Evolutionary conservation across 2,113 vertebrate genomes (phyloP).

Genomic region (Dissostichus mawsoni): DNA sequence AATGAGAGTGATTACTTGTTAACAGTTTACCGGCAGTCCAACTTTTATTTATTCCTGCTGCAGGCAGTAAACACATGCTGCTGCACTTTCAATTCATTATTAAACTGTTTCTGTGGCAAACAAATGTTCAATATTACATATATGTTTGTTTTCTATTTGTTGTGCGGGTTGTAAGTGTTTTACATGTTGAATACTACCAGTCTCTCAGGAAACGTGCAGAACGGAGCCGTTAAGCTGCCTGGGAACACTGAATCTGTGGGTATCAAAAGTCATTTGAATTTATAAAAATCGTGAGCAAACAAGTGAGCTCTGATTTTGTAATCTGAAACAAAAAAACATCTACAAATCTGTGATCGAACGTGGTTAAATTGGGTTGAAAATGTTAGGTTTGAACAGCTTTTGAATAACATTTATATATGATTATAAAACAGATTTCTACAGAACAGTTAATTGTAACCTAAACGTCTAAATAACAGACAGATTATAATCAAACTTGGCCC

Average conservation of each 20-base stretch:
- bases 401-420: not conserved
- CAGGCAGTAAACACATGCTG: not conserved
- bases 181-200: not conserved
- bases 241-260: not conserved
- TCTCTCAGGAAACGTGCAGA: not conserved
- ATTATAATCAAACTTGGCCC: not conserved
- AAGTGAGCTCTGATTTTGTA: not conserved
- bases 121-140: not conserved
- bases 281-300: not conserved
- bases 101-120: not conserved
- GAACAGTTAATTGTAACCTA: not conserved
- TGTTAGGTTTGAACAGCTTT: not conserved
- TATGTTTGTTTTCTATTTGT: not conserved
- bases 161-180: not conserved
- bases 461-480: not conserved
- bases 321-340: not conserved
- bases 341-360: not conserved
- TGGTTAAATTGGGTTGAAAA: not conserved
- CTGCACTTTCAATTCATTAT: not conserved
- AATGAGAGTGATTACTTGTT: not conserved
- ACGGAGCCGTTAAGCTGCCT: not conserved
- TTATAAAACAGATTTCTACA: not conserved
- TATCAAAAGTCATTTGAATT: not conserved
- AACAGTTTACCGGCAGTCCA: constrained; percentile 11
- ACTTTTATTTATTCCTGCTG: not conserved